These are phyloP conservation scores for Zophobas morio DNA, from an alignment of 1,140 invertebrate genomes.

Conservation along the genomic window DNA sequence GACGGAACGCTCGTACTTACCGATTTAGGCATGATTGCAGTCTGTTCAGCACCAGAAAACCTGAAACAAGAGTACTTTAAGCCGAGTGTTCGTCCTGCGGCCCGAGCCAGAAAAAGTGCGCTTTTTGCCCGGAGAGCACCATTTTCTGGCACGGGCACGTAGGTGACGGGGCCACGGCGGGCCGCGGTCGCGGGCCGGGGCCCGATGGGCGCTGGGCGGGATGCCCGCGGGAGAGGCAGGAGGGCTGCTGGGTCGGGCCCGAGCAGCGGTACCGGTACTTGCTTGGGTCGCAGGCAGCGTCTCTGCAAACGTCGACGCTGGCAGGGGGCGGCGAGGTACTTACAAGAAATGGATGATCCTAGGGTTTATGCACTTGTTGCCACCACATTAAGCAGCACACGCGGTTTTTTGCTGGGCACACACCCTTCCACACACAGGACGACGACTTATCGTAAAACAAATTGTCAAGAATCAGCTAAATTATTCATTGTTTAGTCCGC, in stretches of 20 bases:
- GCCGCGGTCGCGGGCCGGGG: too few species aligned
- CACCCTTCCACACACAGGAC: constrained; percentile 58
- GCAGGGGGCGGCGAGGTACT: constrained; percentile 42
- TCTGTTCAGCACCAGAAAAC: constrained; percentile 26
- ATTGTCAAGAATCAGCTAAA: constrained; percentile 56
- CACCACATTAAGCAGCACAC: constrained; percentile 56
- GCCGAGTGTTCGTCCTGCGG: not conserved
- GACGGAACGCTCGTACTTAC: constrained; percentile 38
- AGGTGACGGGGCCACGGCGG: too few species aligned
- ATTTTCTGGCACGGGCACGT: not conserved
- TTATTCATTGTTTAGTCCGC: constrained; percentile 41
- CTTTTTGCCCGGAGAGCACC: constrained; percentile 9
- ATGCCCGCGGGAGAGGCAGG: too few species aligned
- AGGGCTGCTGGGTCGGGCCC: too few species aligned
- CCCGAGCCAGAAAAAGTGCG: not conserved
- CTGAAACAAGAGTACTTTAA: constrained; percentile 28
- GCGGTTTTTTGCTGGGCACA: constrained; percentile 54
- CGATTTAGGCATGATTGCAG: constrained; percentile 53
- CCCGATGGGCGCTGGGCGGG: too few species aligned
- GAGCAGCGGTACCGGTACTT: constrained; percentile 55
- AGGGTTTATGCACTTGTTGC: constrained; percentile 47
- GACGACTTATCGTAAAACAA: constrained; percentile 56
- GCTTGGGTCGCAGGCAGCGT: constrained; percentile 46
- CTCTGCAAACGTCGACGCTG: constrained; percentile 26
- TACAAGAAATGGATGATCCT: constrained; percentile 49